A percentile compares a stretch with the other conserved stretches of the same genome.
phyloP scores from a whole-genome alignment of 2,113 vertebrate genomes.

The Plecturocebus donacophilus region DNA sequence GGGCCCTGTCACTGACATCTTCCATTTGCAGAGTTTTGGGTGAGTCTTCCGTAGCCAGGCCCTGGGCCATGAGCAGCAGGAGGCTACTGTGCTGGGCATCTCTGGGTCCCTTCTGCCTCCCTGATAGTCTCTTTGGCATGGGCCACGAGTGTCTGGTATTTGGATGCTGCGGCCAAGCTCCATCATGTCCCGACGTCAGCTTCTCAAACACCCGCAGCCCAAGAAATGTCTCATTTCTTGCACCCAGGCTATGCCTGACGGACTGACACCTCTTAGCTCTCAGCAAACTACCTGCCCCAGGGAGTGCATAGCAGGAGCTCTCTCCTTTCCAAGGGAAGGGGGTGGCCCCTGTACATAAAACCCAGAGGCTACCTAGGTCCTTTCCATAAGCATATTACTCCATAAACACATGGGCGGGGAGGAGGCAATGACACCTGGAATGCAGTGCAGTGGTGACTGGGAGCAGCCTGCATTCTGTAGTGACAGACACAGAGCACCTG shows the following conservation, averaged over 20 bases:
- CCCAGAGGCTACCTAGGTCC: neutral
- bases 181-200: no score
- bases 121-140: accelerated
- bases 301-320: accelerated
- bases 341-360: neutral
- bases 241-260: neutral
- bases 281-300: neutral
- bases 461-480: neutral
- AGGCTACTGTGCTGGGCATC: neutral
- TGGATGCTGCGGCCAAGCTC: accelerated
- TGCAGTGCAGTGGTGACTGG: accelerated
- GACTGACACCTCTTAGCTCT: no score
- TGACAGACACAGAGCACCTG: neutral
- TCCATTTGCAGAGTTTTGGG: neutral
- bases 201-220: no score
- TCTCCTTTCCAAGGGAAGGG: neutral
- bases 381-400: no score
- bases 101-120: neutral
- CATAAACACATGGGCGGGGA: accelerated
- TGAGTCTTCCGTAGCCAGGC: neutral
- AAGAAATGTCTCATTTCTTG: neutral
- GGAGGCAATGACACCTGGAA: neutral
- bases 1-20: neutral
- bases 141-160: neutral
- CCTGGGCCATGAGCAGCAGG: neutral